These are phyloP conservation scores for Meteorus colon DNA, from an alignment of 2,888 invertebrate species.

Conservation along the genomic window DNA sequence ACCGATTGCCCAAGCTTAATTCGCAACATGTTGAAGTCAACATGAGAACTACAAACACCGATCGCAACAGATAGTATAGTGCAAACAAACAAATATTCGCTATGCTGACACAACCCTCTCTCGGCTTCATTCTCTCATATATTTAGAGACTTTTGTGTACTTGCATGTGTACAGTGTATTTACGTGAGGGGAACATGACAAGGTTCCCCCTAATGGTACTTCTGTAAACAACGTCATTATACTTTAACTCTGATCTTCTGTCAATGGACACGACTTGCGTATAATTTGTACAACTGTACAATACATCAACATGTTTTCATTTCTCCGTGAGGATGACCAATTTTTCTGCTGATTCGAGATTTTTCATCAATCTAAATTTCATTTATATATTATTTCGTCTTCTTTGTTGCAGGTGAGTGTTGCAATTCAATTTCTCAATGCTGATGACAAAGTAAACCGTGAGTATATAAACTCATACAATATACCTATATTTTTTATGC, in stretches of 20 bases:
- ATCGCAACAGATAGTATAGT: conserved; percentile 60
- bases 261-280: not conserved
- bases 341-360: no score
- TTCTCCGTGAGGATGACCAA: not conserved
- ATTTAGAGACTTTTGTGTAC: conserved; percentile 29
- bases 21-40: conserved; percentile 57
- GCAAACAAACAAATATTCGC: conserved; percentile 59
- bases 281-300: not conserved
- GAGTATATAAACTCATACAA: no score
- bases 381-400: conserved; percentile 1
- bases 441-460: not conserved
- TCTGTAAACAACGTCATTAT: conserved; percentile 42
- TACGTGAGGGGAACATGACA: not conserved
- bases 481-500: no score
- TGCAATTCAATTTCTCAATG: not conserved
- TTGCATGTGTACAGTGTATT: conserved; percentile 12
- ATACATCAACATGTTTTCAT: not conserved
- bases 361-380: not conserved
- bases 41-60: conserved; percentile 64
- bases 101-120: conserved; percentile 34
- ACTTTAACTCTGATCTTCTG: conserved; percentile 1
- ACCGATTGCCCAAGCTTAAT: conserved; percentile 42
- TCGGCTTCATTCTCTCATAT: conserved; percentile 30
- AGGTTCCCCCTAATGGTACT: conserved; percentile 27
- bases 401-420: conserved; percentile 60